Conservation (phyloP, 2,888 invertebrate species). For the Phaedon cochleariae region DNA sequence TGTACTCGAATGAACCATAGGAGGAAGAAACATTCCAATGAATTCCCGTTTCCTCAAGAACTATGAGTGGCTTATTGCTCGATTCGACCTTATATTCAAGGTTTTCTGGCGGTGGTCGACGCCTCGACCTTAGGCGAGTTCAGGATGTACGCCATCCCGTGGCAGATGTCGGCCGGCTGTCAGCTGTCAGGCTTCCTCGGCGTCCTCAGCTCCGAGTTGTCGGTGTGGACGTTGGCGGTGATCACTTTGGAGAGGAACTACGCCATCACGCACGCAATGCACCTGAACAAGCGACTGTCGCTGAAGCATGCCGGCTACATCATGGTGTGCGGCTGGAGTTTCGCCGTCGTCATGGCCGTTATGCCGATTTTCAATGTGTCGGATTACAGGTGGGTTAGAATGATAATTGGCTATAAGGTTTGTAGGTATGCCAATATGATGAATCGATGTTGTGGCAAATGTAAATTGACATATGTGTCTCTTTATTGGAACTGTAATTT, state of each 20-base stretch:
- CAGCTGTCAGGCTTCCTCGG: slow-evolving; percentile 94
- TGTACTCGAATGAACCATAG: no score
- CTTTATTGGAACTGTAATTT: no score
- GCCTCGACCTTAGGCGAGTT: slow-evolving; percentile 96
- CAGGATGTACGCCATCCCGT: slow-evolving; percentile 94
- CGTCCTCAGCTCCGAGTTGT: slow-evolving; percentile 91
- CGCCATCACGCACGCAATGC: slow-evolving; percentile 98
- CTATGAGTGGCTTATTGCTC: background rate
- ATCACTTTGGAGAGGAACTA: slow-evolving; percentile 96
- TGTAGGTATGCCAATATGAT: no score
- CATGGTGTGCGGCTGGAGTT: slow-evolving; percentile 93
- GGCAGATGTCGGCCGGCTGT: slow-evolving; percentile 96
- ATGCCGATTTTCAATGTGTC: slow-evolving; percentile 91
- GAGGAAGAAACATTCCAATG: no score
- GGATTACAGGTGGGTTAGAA: slow-evolving; percentile 84
- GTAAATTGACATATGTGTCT: no score
- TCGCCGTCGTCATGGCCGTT: slow-evolving; percentile 85
- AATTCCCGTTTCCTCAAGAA: background rate
- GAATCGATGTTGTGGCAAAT: no score
- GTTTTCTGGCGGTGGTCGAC: slow-evolving; percentile 93
- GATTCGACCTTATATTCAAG: slow-evolving; percentile 64
- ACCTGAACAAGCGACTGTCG: slow-evolving; percentile 92
- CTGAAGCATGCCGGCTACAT: slow-evolving; percentile 90
- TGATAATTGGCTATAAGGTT: no score
- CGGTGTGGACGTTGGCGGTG: slow-evolving; percentile 94